Conservation (phyloP, 2,113 vertebrate genomes). For the Rhinoderma darwinii region DNA sequence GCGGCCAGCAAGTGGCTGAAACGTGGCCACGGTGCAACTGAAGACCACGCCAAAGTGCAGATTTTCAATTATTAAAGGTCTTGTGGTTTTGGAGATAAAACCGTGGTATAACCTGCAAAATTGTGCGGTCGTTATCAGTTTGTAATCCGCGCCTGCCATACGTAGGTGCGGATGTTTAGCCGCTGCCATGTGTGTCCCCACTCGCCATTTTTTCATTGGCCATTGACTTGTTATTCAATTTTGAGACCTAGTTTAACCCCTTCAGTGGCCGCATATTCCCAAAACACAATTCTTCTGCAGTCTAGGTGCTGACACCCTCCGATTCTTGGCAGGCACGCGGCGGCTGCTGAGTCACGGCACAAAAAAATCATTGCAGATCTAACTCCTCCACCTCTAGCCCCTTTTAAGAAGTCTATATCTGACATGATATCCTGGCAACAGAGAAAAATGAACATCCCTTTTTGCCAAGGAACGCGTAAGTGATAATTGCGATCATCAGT, state of each 20-base stretch:
- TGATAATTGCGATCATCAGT: constrained; percentile 15
- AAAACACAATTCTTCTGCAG: not conserved
- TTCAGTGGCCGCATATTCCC: not conserved
- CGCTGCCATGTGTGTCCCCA: no score
- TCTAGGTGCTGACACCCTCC: not conserved
- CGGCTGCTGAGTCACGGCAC: constrained; percentile 26
- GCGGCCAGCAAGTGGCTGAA: no score
- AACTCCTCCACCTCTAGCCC: not conserved
- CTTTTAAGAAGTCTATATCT: not conserved
- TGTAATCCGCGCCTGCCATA: no score
- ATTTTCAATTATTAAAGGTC: no score
- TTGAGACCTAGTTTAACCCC: not conserved
- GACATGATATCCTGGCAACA: constrained; percentile 24
- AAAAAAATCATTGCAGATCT: not conserved
- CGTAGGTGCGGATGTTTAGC: no score
- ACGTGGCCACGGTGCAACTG: no score
- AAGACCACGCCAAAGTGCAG: no score
- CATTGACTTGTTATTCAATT: no score
- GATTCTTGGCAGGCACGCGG: not conserved
- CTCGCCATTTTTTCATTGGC: no score
- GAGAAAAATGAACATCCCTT: not conserved
- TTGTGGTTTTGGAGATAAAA: no score
- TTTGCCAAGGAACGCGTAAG: constrained; percentile 16
- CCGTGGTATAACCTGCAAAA: no score
- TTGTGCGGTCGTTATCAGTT: no score